A percentile compares a stretch with the other conserved stretches of the same genome.
These are phyloP conservation scores for Menidia beryllina DNA, from an alignment of 2,113 vertebrate genomes.

Conservation along the genomic window DNA sequence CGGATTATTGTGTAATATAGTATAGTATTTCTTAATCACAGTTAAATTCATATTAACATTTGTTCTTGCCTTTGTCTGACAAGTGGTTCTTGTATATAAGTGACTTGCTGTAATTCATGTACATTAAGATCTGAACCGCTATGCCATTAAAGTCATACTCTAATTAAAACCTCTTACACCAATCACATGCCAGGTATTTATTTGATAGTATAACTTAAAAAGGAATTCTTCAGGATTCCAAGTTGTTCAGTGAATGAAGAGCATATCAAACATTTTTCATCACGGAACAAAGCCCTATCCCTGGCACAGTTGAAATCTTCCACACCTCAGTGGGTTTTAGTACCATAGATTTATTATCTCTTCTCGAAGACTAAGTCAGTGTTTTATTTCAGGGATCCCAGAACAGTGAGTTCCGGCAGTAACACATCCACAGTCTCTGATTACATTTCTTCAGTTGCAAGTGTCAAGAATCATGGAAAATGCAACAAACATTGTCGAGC, in stretches of 20 bases:
- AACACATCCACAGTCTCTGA: background rate
- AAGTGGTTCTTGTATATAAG: no score
- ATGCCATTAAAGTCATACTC: no score
- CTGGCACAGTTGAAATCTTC: background rate
- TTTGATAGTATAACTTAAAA: background rate
- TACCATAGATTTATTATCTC: background rate
- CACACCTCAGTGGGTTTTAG: background rate
- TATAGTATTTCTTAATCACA: no score
- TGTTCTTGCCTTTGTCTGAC: no score
- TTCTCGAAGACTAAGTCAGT: background rate
- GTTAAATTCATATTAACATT: no score
- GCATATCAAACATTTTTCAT: background rate
- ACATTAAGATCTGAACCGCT: no score
- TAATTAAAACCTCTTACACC: no score
- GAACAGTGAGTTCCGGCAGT: background rate
- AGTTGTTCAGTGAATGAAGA: background rate
- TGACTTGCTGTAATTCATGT: no score
- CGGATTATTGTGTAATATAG: no score
- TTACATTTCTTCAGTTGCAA: background rate
- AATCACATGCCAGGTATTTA: no score
- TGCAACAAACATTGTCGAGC: background rate
- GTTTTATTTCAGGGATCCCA: background rate
- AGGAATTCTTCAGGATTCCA: background rate
- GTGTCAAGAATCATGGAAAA: constrained; percentile 14
- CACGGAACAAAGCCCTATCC: background rate